These are phyloP conservation scores for Gobio occitaniae DNA, from an alignment of 2,797 vertebrate species.

Conservation along the genomic window DNA sequence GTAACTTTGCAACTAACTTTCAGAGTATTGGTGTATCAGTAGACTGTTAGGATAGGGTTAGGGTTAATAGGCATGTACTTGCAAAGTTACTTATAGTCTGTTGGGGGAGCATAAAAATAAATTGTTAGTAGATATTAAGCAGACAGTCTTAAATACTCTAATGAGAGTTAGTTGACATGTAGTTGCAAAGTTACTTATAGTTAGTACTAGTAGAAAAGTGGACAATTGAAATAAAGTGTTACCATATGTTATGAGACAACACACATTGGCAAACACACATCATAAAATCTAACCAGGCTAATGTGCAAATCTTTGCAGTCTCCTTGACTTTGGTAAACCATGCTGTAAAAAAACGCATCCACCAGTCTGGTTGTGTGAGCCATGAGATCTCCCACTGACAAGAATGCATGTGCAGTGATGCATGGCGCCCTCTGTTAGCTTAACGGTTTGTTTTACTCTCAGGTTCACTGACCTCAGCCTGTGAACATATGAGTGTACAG, in stretches of 20 bases:
- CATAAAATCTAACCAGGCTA: neutral
- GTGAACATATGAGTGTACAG: conserved; percentile 60
- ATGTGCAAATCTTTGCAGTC: neutral
- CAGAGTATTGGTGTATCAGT: neutral
- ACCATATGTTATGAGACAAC: neutral
- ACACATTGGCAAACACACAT: neutral
- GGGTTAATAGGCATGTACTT: neutral
- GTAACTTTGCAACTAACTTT: neutral
- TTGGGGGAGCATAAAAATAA: neutral
- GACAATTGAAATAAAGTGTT: neutral
- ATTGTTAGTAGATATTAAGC: neutral
- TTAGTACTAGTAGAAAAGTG: neutral
- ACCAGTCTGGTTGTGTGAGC: conserved; percentile 47
- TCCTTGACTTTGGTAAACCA: conserved; percentile 31
- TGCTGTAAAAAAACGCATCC: conserved; percentile 38
- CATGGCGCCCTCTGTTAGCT: conserved; percentile 57
- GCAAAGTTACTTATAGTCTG: neutral
- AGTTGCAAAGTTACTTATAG: neutral
- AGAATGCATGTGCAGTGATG: conserved; percentile 55
- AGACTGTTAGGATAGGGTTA: neutral
- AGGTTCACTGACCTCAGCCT: conserved; percentile 62
- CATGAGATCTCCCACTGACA: conserved; percentile 54
- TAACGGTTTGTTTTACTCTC: conserved; percentile 61
- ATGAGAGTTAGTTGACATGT: neutral
- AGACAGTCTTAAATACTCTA: neutral